These are phyloP conservation scores for Trachelus stipa DNA, from an alignment of 2,888 invertebrate genomes.

Conservation along the genomic window DNA sequence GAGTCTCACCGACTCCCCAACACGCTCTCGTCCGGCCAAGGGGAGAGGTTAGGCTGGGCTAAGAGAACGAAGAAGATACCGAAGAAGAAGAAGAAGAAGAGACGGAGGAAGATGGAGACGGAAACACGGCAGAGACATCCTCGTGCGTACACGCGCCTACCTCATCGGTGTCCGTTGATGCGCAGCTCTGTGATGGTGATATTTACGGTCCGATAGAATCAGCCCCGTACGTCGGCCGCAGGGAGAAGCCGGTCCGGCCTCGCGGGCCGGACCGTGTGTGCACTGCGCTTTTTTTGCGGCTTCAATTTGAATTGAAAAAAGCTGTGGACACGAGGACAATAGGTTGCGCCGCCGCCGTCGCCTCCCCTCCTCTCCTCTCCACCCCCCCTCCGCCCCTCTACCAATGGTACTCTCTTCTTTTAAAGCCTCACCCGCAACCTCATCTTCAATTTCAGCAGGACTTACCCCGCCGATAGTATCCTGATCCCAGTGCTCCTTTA, in stretches of 20 bases:
- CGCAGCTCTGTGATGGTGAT: slow-evolving; percentile 54
- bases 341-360: slow-evolving; percentile 52
- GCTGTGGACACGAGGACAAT: slow-evolving; percentile 64
- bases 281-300: slow-evolving; percentile 59
- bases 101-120: slow-evolving; percentile 12
- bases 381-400: neutral
- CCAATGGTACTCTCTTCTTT: slow-evolving; percentile 10
- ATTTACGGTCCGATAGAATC: slow-evolving; percentile 65
- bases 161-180: slow-evolving; percentile 16
- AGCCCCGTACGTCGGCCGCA: slow-evolving; percentile 50
- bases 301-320: slow-evolving; percentile 65
- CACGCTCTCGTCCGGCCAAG: slow-evolving; percentile 1
- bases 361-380: slow-evolving; percentile 6
- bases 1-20: neutral
- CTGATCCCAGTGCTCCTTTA: neutral
- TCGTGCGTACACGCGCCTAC: slow-evolving; percentile 9
- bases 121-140: slow-evolving; percentile 10
- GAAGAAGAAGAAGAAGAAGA: neutral
- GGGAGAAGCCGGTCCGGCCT: slow-evolving; percentile 41
- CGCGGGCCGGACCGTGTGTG: slow-evolving; percentile 47
- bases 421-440: slow-evolving; percentile 19
- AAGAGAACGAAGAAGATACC: neutral
- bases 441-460: slow-evolving; percentile 24
- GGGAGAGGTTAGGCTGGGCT: slow-evolving; percentile 1
- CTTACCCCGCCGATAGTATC: neutral